phyloP scores from a whole-genome alignment of 1,140 invertebrate genomes.

The Bombus waltoni region DNA sequence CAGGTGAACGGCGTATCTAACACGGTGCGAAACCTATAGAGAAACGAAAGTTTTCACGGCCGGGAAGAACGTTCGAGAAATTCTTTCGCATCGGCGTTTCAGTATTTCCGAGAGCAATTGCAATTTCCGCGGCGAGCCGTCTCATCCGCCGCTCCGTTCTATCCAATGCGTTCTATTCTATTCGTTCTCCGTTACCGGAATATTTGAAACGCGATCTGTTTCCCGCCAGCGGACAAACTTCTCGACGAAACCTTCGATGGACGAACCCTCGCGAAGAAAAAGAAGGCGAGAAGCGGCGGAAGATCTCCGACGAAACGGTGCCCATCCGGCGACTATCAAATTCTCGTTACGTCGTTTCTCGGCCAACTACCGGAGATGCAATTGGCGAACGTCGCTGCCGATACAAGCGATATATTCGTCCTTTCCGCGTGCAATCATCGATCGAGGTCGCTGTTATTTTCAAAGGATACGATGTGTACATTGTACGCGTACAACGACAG shows the following conservation, averaged over 20 bases:
- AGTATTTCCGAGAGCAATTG: background rate
- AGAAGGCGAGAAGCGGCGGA: background rate
- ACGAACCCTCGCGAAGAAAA: background rate
- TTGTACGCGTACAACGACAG: background rate
- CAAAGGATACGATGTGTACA: slow-evolving; percentile 30
- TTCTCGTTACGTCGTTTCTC: too few species aligned
- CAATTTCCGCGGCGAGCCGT: too few species aligned
- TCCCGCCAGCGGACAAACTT: background rate
- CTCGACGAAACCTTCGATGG: too few species aligned
- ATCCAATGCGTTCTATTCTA: too few species aligned
- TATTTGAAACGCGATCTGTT: background rate
- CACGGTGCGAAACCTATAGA: background rate
- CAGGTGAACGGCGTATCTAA: background rate
- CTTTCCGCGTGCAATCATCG: slow-evolving; percentile 45
- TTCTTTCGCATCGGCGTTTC: background rate
- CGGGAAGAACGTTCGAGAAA: background rate
- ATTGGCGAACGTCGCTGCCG: background rate
- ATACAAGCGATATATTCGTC: slow-evolving; percentile 14
- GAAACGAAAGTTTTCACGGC: slow-evolving; percentile 2
- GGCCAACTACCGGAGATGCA: too few species aligned
- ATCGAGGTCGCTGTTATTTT: slow-evolving; percentile 46
- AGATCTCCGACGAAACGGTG: too few species aligned
- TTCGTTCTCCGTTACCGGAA: background rate
- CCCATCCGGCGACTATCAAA: too few species aligned
- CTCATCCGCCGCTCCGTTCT: too few species aligned